Evolutionary conservation across 2,113 vertebrate genomes (phyloP), one percentile per base, ranked within the genome.

Genomic region (Prunella fulvescens): DNA sequence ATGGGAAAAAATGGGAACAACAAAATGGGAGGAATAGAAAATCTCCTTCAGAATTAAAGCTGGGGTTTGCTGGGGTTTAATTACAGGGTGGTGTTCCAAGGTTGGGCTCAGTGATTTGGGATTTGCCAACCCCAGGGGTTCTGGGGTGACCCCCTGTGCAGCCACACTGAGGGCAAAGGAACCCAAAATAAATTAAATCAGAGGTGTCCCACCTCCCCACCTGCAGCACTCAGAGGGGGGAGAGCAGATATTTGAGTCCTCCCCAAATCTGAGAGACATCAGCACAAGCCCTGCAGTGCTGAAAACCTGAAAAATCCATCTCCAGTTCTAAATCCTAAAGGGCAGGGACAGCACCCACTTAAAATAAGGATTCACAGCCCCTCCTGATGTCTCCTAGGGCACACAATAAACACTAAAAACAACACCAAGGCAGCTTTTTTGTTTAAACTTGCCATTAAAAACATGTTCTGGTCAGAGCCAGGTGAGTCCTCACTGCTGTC

Each of bases 41-140:
- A 26, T 10, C 12, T 31, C 9, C 19, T 16, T 24, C 33, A 15
- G n/a, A 19, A 29, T 7, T 3, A 4, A 18, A 73, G 12, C 8
- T 17, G 12, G 3, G 14, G 2, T 35, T 42, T 31, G 44, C 51
- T 20, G 10, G 25, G 16, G 35, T 70, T 39, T 19, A 1, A 11
- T 0, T 24, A 8, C 11, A 7, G 39, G 35, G 13, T 6, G 56
- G 28, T 19, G 64, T 5, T 19, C 28, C 24, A 3, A 53, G 12
- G 65, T 0, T 10, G n/a, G 14, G 19, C 33, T 33, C 5, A 0
- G 4, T 17, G 53, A 8, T 14, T 19, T 3, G 39, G 78, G 14
- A 10, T n/a, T 29, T 6, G 9, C 33, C 12, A 7, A 0, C 23
- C 45, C 7, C 25, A 2, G 35, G 25, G 6, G 1, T 9, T 25